phyloP scores from a whole-genome alignment of 2,888 invertebrate genomes.

The Bombylius major region DNA sequence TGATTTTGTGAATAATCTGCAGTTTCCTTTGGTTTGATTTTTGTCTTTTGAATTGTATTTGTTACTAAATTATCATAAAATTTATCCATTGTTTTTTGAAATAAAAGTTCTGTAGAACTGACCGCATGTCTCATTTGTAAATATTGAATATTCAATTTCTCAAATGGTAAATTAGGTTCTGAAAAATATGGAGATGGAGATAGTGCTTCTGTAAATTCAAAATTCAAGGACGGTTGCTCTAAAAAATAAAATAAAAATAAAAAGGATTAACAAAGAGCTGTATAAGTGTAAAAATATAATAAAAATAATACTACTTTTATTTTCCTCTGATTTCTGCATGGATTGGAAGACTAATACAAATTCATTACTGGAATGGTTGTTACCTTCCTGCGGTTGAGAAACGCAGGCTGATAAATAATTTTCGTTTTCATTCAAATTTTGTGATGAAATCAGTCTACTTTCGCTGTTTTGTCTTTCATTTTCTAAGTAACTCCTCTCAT shows the following conservation, averaged over 20 bases:
- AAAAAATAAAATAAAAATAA: conserved; percentile 12
- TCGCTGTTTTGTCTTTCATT: no score
- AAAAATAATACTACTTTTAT: conserved; percentile 37
- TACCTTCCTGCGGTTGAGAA: conserved; percentile 26
- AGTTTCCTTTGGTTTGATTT: conserved; percentile 37
- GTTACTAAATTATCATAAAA: conserved; percentile 66
- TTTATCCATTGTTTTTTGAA: conserved; percentile 69
- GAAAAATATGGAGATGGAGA: conserved; percentile 72
- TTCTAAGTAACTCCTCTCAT: no score
- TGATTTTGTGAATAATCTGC: conserved; percentile 36
- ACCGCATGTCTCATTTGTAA: conserved; percentile 54
- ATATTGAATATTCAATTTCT: conserved; percentile 41
- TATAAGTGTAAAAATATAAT: no score
- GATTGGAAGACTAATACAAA: conserved; percentile 68
- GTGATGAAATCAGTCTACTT: no score
- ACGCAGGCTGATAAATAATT: no score
- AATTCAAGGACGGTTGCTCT: conserved; percentile 46
- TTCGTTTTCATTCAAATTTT: no score
- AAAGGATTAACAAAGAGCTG: no score
- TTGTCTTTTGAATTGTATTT: conserved; percentile 31
- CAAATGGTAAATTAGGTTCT: conserved; percentile 61
- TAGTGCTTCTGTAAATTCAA: conserved; percentile 52
- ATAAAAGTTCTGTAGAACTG: conserved; percentile 70
- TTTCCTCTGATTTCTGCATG: conserved; percentile 38
- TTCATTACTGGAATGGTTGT: conserved; percentile 57